These are phyloP conservation scores for Paramormyrops hopkinsi DNA, from an alignment of 2,797 vertebrate species.

Conservation along the genomic window DNA sequence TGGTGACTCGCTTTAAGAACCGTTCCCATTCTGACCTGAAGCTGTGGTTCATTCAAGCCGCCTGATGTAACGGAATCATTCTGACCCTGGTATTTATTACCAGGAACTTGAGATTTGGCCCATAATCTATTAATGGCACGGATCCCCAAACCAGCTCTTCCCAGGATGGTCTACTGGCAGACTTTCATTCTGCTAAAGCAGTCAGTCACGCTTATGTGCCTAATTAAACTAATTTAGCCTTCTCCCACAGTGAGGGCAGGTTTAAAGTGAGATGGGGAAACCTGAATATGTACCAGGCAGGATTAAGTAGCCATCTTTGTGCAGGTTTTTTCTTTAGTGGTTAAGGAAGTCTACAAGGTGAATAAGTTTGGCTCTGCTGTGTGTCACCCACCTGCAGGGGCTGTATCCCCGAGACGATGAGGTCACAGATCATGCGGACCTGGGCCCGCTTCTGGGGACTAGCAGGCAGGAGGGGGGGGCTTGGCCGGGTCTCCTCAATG, in stretches of 20 bases:
- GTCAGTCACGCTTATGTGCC: neutral
- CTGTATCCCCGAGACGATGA: slow-evolving; percentile 84
- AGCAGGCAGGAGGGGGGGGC: slow-evolving; percentile 72
- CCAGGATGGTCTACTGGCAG: neutral
- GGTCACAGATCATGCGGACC: slow-evolving; percentile 82
- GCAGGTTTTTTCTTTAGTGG: neutral
- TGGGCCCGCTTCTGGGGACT: slow-evolving; percentile 78
- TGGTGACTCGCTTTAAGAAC: neutral
- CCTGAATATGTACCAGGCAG: neutral
- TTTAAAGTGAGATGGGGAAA: neutral
- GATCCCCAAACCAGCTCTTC: neutral
- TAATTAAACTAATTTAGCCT: neutral
- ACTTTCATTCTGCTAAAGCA: neutral
- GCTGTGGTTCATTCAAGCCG: neutral
- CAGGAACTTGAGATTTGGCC: slow-evolving; percentile 7
- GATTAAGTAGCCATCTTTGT: neutral
- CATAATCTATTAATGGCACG: slow-evolving; percentile 3
- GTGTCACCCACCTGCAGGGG: slow-evolving; percentile 76
- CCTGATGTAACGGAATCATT: neutral
- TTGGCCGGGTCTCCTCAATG: slow-evolving; percentile 82
- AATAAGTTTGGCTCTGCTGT: neutral
- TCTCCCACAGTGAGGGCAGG: neutral
- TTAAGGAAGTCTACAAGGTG: neutral
- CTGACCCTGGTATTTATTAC: neutral
- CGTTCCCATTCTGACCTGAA: neutral